Conservation (phyloP, 2,888 invertebrate species). For the Alentia gelatinosa region DNA sequence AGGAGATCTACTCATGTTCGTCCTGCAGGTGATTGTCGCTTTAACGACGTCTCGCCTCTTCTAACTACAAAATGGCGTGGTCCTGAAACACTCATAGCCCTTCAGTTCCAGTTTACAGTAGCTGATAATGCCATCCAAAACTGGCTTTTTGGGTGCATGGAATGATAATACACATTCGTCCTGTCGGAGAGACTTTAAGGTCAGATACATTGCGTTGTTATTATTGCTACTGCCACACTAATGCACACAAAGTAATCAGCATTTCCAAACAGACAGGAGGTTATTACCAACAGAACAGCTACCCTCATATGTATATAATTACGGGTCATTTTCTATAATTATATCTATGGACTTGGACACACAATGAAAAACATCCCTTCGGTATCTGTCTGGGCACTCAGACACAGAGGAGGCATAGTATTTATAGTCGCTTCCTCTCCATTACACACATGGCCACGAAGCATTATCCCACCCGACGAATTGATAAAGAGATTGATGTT, state of each 20-base stretch:
- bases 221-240: neutral
- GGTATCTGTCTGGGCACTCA: neutral
- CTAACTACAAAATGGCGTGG: neutral
- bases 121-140: no score
- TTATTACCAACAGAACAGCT: neutral
- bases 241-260: neutral
- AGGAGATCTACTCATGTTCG: neutral
- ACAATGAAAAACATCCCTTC: neutral
- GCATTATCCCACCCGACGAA: neutral
- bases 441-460: neutral
- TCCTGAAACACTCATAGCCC: no score
- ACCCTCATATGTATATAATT: conserved; percentile 12
- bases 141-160: no score
- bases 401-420: neutral
- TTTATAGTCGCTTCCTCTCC: neutral
- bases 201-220: no score
- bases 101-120: no score
- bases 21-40: neutral
- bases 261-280: neutral
- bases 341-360: neutral
- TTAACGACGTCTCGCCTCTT: neutral
- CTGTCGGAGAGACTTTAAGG: no score
- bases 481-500: no score
- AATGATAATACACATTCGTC: no score
- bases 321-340: neutral